Percentiles rank a stretch among this genome's conserved stretches.
phyloP scores from a whole-genome alignment of 2,888 invertebrate genomes.

The Ametastegia equiseti region DNA sequence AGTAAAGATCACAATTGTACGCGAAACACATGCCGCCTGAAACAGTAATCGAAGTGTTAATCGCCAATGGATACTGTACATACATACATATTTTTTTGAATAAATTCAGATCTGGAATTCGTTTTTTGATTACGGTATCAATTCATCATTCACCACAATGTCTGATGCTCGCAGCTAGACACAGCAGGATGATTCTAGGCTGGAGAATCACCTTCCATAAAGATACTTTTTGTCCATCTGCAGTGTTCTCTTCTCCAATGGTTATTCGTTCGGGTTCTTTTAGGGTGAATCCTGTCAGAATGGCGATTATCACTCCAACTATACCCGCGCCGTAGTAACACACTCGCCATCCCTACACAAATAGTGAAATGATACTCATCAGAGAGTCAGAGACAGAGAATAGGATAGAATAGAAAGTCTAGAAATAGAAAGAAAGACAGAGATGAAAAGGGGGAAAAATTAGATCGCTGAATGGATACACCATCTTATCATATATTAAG shows the following conservation, averaged over 20 bases:
- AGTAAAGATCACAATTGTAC: conserved; percentile 94
- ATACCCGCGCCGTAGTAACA: conserved; percentile 90
- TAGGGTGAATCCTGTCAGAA: conserved; percentile 86
- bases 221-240: conserved; percentile 78
- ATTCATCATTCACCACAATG: conserved; percentile 83
- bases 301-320: conserved; percentile 84
- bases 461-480: too few species aligned
- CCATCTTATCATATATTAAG: too few species aligned
- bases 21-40: conserved; percentile 93
- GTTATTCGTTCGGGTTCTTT: conserved; percentile 87
- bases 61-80: neutral
- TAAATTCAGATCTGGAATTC: neutral
- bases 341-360: conserved; percentile 87
- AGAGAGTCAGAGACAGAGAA: neutral
- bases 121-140: neutral
- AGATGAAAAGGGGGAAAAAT: too few species aligned
- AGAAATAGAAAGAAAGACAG: too few species aligned
- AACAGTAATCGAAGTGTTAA: conserved; percentile 49
- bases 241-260: conserved; percentile 82
- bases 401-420: too few species aligned
- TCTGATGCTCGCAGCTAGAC: conserved; percentile 91
- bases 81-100: neutral
- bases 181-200: conserved; percentile 88
- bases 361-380: neutral
- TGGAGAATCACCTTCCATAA: conserved; percentile 88